phyloP scores from a whole-genome alignment of 2,888 invertebrate species.

The Hemaris fuciformis region DNA sequence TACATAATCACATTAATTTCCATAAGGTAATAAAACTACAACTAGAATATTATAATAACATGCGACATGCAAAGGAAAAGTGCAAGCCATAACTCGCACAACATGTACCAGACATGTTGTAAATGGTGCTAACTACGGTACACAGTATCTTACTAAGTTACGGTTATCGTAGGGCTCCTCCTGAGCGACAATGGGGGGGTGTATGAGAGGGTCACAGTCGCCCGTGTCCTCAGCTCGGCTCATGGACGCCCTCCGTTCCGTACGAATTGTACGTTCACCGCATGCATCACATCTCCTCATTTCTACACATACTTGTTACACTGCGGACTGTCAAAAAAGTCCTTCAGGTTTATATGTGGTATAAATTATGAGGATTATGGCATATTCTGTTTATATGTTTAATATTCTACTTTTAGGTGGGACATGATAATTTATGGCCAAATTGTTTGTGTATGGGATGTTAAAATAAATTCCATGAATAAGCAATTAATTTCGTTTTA shows the following conservation, averaged over 20 bases:
- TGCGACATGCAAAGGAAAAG: constrained; percentile 10
- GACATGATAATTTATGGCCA: neutral
- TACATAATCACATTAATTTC: too few species aligned
- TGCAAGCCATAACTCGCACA: constrained; percentile 12
- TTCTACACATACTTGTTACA: constrained; percentile 76
- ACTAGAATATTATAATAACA: too few species aligned
- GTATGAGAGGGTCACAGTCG: constrained; percentile 66
- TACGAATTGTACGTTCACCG: constrained; percentile 58
- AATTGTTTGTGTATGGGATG: neutral
- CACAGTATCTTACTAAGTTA: constrained; percentile 64
- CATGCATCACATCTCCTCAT: constrained; percentile 75
- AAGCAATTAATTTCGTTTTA: neutral
- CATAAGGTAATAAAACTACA: too few species aligned
- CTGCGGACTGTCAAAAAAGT: constrained; percentile 67
- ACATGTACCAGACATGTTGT: constrained; percentile 13
- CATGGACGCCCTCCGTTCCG: constrained; percentile 55
- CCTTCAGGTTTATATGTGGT: constrained; percentile 40
- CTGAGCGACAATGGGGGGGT: constrained; percentile 57
- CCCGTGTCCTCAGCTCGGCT: constrained; percentile 38
- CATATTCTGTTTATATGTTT: neutral
- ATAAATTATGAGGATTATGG: too few species aligned
- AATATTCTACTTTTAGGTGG: neutral
- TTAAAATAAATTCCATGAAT: neutral
- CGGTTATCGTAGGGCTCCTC: constrained; percentile 64
- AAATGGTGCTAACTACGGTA: constrained; percentile 48